These are phyloP conservation scores for Merluccius polli DNA, from an alignment of 2,797 vertebrate species.

Conservation along the genomic window DNA sequence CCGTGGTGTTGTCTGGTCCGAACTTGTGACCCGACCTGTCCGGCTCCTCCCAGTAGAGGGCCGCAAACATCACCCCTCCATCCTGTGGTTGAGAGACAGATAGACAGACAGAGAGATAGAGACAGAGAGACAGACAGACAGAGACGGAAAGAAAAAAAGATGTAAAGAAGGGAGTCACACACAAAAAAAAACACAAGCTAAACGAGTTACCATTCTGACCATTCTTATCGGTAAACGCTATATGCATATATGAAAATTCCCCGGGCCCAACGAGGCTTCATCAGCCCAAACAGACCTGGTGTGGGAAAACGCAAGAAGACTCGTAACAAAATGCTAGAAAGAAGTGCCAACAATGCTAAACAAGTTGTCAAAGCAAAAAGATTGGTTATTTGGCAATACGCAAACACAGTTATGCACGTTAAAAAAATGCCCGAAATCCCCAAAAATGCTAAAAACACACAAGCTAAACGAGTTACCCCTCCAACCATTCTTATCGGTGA, in stretches of 20 bases:
- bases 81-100: conserved; percentile 38
- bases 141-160: not conserved
- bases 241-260: too few relatives aligned
- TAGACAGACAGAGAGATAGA: not conserved
- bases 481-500: too few relatives aligned
- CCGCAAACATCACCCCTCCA: conserved; percentile 71
- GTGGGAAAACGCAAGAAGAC: not conserved
- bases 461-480: too few relatives aligned
- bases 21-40: conserved; percentile 83
- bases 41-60: conserved; percentile 93
- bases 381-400: too few relatives aligned
- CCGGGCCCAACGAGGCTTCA: conserved; percentile 51
- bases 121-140: not conserved
- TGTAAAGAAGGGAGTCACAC: not conserved
- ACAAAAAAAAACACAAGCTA: not conserved
- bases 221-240: too few relatives aligned
- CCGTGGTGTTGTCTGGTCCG: conserved; percentile 79
- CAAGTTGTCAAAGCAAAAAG: not conserved
- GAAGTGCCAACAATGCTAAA: not conserved
- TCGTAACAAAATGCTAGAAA: not conserved
- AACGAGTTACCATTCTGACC: too few relatives aligned
- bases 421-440: too few relatives aligned
- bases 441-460: too few relatives aligned
- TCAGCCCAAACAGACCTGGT: conserved; percentile 66
- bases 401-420: too few relatives aligned